phyloP scores from a whole-genome alignment of 1,140 invertebrate species.

The Drosophila varians region DNA sequence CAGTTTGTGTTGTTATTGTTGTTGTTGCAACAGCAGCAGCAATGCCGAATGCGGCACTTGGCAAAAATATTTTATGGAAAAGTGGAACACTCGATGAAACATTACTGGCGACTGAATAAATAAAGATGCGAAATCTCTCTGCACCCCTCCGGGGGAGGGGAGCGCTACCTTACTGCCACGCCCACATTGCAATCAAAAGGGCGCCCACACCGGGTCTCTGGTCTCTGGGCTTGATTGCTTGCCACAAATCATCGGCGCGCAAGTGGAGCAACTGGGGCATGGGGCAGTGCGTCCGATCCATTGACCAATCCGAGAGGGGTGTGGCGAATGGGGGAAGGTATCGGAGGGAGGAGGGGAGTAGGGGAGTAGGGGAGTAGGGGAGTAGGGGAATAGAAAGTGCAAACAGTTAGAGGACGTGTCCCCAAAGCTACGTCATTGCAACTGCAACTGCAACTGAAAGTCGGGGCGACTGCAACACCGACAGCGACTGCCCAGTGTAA shows the following conservation, averaged over 20 bases:
- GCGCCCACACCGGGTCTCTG: conserved; percentile 40
- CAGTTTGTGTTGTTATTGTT: conserved; percentile 21
- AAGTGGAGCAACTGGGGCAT: conserved; percentile 27
- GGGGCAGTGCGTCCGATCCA: conserved; percentile 27
- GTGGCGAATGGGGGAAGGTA: neutral
- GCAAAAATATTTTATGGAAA: conserved; percentile 82
- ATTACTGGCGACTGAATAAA: conserved; percentile 63
- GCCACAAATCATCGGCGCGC: conserved; percentile 20
- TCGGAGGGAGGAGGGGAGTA: conserved; percentile 11
- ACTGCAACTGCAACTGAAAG: conserved; percentile 58
- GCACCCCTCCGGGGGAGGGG: neutral
- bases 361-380: conserved; percentile 58
- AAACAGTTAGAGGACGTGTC: conserved; percentile 74
- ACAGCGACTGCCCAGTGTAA: conserved; percentile 62
- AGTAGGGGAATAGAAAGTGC: conserved; percentile 69
- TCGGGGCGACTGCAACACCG: no score
- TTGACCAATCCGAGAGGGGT: neutral
- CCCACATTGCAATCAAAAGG: conserved; percentile 37
- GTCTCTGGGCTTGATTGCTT: conserved; percentile 36
- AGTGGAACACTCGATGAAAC: conserved; percentile 81
- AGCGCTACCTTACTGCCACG: neutral
- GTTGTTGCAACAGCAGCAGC: conserved; percentile 2
- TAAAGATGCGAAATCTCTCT: conserved; percentile 25
- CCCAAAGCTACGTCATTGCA: conserved; percentile 45
- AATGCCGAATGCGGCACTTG: conserved; percentile 77